Evolutionary conservation across 2,113 vertebrate species (phyloP), one percentile per base, ranked within the genome.

Genomic region (Sapayoa aenigma): DNA sequence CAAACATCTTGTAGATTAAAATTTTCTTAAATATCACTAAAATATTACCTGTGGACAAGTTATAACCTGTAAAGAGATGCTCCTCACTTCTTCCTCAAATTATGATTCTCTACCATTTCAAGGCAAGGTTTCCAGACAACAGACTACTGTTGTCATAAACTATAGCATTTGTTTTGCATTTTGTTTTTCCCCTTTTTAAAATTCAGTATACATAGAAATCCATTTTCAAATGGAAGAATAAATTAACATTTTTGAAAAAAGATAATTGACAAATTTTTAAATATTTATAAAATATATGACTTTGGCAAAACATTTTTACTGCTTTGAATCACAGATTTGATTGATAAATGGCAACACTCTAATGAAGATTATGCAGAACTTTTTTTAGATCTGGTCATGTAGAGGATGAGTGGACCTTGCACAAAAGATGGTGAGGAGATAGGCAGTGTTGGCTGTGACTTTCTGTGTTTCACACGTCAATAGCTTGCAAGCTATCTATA

Each of bases 81-180:
- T 75, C 9, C 12, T 79, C 28, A 13, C 8, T 55, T 89, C 24
- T 58, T 89, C 7, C 42, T 69, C 12, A 56, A 42, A 56, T n/a
- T 67, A 6, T 52, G 5, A 17, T 65, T 81, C 41, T 82, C 37
- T 73, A 24, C 11, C 42, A 65, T 41, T 85, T 58, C 28, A 49
- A 56, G 37, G 5, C 12, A 65, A 28, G 8, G 3, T 52, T 84
- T 89, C 60, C 49, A 56, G 49, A 73, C 42, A 24, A 46, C 6
- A 83, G 28, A 39, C 33, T 42, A 37, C 7, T 30, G 10, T 59
- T 52, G 4, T 55, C 42, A 55, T 39, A 39, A 80, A 35, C 9
- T 42, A 14, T 6, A 27, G 12, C 1, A 1, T 24, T 67, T 63
- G 17, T 3, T 49, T 56, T n/a, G 33, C 0, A 53, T 10, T 68